Evolutionary conservation across 2,888 invertebrate genomes (phyloP).

Genomic region (Germaria angustata): DNA sequence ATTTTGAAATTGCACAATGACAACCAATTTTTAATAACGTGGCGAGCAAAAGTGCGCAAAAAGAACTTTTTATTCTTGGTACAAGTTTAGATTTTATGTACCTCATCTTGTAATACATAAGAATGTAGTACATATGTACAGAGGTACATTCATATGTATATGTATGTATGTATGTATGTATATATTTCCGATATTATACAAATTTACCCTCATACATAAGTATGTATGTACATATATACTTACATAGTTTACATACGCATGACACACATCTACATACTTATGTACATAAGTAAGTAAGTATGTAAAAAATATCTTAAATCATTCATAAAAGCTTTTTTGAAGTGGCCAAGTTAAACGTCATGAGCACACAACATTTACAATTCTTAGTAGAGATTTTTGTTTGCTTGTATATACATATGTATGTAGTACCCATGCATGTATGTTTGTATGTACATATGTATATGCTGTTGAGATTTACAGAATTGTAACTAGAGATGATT

Average conservation of each 20-base stretch:
- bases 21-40: no score
- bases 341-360: conserved; percentile 62
- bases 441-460: not conserved
- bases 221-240: not conserved
- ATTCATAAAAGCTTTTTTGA: conserved; percentile 36
- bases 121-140: no score
- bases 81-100: no score
- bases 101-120: no score
- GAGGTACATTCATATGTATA: not conserved
- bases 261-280: not conserved
- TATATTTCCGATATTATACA: not conserved
- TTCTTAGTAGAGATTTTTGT: no score
- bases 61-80: no score
- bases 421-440: no score
- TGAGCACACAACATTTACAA: conserved; percentile 21
- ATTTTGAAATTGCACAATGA: no score
- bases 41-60: no score
- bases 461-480: conserved; percentile 19
- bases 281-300: not conserved
- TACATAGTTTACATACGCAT: not conserved
- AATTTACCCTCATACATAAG: not conserved
- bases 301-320: conserved; percentile 22
- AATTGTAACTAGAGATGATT: no score
- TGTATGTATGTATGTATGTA: not conserved
- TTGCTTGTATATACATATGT: not conserved